Evolutionary conservation across 2,113 vertebrate genomes (phyloP).

Genomic region (Tympanuchus pallidicinctus): DNA sequence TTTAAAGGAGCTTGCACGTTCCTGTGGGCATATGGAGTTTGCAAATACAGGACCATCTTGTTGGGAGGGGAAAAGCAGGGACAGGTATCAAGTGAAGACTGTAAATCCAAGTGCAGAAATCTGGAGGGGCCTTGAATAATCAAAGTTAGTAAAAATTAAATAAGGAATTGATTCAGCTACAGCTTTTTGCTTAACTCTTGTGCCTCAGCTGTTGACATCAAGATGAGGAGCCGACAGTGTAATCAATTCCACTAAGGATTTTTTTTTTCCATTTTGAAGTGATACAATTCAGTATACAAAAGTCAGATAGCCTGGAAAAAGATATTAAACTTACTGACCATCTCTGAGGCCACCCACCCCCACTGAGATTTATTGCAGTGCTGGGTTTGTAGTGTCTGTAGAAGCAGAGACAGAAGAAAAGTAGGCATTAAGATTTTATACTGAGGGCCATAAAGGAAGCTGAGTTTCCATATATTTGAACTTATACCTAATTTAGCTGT

Average conservation of each 20-base stretch:
- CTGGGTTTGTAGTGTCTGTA: slow-evolving; percentile 29
- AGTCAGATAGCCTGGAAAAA: slow-evolving; percentile 32
- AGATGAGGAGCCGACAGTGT: not conserved
- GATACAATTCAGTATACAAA: not conserved
- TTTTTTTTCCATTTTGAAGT: slow-evolving; percentile 14
- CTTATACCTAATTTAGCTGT: slow-evolving; percentile 20
- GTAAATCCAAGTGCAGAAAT: not conserved
- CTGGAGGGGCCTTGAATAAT: not conserved
- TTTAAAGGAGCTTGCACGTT: not conserved
- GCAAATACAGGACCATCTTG: not conserved
- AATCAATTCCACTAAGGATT: slow-evolving; percentile 5
- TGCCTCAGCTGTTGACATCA: not conserved
- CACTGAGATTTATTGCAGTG: slow-evolving; percentile 22
- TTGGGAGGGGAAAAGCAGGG: not conserved
- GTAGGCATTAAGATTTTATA: not conserved
- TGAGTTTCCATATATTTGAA: slow-evolving; percentile 55
- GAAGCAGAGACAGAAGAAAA: not conserved
- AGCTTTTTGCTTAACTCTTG: slow-evolving; percentile 1
- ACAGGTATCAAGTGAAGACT: rapidly evolving
- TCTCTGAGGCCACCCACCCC: not conserved
- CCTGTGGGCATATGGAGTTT: rapidly evolving
- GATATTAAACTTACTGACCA: slow-evolving; percentile 1
- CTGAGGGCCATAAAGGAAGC: not conserved
- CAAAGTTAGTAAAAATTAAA: not conserved
- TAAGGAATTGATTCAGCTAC: not conserved